A percentile compares a stretch with the other conserved stretches of the same genome.
Conservation (phyloP, 2,888 invertebrate genomes). For the Cerastis leucographa region DNA sequence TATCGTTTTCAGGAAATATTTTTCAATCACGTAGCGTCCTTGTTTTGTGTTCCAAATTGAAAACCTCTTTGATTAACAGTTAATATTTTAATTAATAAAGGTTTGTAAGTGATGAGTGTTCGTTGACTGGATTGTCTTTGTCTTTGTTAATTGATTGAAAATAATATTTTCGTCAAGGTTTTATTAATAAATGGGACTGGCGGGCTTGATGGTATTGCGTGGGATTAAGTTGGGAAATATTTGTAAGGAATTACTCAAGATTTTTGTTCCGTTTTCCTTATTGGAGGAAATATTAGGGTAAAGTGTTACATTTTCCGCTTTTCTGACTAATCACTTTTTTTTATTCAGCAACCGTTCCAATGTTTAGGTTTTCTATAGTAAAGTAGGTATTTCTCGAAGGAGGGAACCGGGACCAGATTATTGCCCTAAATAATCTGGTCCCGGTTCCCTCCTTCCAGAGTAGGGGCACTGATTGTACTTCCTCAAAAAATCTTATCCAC, state of each 20-base stretch:
- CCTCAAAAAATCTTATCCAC: neutral
- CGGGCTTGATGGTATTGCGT: neutral
- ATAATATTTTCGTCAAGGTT: slow-evolving; percentile 14
- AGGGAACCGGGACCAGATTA: too few relatives aligned
- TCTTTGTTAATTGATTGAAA: slow-evolving; percentile 1
- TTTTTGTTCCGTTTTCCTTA: slow-evolving; percentile 32
- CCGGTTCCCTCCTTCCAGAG: neutral
- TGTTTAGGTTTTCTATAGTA: neutral
- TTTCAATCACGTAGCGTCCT: neutral
- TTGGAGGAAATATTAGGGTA: neutral
- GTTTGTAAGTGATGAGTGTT: neutral
- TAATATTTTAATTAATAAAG: slow-evolving; percentile 26
- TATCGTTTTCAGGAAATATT: neutral
- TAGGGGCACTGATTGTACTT: neutral
- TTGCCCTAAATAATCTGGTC: neutral
- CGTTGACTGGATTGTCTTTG: slow-evolving; percentile 24
- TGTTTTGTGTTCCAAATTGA: slow-evolving; percentile 3
- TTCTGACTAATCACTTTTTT: neutral
- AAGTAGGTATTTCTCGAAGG: too few relatives aligned
- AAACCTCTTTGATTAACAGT: neutral
- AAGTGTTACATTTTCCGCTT: slow-evolving; percentile 1
- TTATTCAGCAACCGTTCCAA: neutral
- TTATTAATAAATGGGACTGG: slow-evolving; percentile 10
- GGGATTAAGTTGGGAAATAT: slow-evolving; percentile 26
- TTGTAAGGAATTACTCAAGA: neutral